phyloP scores from a whole-genome alignment of 2,888 invertebrate genomes.

The Uloborus plumipes region DNA sequence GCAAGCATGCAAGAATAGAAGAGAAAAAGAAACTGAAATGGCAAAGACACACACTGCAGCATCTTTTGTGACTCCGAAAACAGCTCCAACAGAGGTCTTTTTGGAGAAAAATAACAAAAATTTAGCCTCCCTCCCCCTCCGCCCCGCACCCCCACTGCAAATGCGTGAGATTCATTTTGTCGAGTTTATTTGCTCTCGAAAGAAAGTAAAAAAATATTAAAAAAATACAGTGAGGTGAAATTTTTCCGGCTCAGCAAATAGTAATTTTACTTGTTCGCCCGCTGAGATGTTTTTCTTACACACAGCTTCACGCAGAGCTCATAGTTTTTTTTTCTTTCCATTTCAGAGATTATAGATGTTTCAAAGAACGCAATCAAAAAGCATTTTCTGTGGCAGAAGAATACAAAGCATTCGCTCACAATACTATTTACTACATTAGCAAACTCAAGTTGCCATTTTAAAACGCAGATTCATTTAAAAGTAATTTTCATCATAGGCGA shows the following conservation, averaged over 20 bases:
- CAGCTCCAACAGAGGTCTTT: constrained; percentile 4
- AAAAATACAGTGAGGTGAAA: constrained; percentile 45
- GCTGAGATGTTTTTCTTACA: constrained; percentile 52
- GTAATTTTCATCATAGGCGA: too few relatives aligned
- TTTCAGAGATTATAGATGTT: constrained; percentile 45
- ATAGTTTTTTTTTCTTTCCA: constrained; percentile 19
- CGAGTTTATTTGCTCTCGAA: constrained; percentile 57
- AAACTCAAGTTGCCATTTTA: constrained; percentile 15
- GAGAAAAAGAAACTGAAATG: constrained; percentile 17
- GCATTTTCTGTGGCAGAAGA: constrained; percentile 29
- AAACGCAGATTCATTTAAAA: constrained; percentile 8
- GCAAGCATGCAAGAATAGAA: constrained; percentile 17
- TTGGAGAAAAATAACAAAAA: constrained; percentile 9
- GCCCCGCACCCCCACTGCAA: constrained; percentile 5
- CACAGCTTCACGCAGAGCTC: constrained; percentile 20
- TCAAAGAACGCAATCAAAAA: constrained; percentile 55
- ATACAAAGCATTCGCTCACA: constrained; percentile 50
- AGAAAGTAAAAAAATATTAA: constrained; percentile 30
- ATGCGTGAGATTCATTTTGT: constrained; percentile 59
- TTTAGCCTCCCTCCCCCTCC: not conserved
- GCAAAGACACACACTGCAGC: constrained; percentile 35
- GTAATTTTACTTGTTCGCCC: constrained; percentile 60
- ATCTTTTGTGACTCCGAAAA: constrained; percentile 32
- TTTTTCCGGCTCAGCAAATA: constrained; percentile 62
- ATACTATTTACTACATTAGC: constrained; percentile 56